phyloP scores from a whole-genome alignment of 35 echinoderm and acorn worm species.

The Apostichopus parvimensis region DNA sequence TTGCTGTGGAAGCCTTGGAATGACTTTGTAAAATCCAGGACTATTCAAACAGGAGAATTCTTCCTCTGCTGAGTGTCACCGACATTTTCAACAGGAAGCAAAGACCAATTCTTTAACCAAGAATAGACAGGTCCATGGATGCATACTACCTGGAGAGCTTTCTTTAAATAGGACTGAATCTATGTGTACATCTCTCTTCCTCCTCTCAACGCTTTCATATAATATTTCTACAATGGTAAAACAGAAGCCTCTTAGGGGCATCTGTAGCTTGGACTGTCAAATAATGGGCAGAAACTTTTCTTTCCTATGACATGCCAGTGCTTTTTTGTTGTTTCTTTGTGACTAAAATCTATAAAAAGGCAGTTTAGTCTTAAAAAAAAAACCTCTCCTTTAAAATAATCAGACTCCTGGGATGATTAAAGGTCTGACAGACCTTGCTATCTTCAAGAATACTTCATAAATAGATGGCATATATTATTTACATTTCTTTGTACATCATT shows the following conservation, averaged over 20 bases:
- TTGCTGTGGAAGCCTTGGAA: no score
- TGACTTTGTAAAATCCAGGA: no score
- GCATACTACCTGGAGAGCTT: no score
- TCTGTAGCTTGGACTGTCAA: neutral
- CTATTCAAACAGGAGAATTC: no score
- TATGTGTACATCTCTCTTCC: no score
- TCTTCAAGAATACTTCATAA: slow-evolving; percentile 46
- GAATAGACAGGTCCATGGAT: no score
- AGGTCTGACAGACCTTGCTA: neutral
- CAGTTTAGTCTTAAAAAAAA: slow-evolving; percentile 48
- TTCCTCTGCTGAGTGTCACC: no score
- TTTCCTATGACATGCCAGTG: neutral
- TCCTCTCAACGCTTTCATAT: no score
- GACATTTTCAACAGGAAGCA: no score
- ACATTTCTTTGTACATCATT: slow-evolving; percentile 55
- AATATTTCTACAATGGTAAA: neutral
- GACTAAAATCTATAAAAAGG: slow-evolving; percentile 54
- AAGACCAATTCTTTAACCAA: no score
- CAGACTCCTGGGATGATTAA: slow-evolving; percentile 22
- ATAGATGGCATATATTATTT: slow-evolving; percentile 62
- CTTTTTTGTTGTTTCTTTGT: no score
- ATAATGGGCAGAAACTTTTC: neutral
- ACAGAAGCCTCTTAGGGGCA: slow-evolving; percentile 13
- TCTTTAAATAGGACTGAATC: no score
- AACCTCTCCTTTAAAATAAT: slow-evolving; percentile 17